These are phyloP conservation scores for Alitta virens DNA, from an alignment of 2,888 invertebrate species.

Conservation along the genomic window DNA sequence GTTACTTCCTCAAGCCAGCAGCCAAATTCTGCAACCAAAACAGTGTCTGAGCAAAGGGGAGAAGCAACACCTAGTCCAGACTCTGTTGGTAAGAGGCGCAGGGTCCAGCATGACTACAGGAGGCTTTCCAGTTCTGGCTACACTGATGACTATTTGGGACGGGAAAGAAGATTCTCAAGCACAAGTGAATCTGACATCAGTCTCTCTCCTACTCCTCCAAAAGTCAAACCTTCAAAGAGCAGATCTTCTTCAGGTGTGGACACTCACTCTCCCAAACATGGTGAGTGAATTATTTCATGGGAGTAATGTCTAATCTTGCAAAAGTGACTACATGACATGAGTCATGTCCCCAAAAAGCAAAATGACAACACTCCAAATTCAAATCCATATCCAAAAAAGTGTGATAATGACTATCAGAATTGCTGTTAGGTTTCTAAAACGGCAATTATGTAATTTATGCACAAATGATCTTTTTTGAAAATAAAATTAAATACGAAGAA, in stretches of 20 bases:
- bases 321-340: too few species aligned
- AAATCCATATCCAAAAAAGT: too few species aligned
- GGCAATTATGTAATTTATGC: too few species aligned
- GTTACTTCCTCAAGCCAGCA: conserved; percentile 1
- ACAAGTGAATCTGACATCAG: conserved; percentile 37
- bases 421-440: too few species aligned
- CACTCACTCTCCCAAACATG: background rate
- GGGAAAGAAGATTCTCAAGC: conserved; percentile 40
- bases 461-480: too few species aligned
- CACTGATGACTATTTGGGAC: conserved; percentile 50
- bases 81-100: conserved; percentile 40
- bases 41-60: background rate
- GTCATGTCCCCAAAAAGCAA: too few species aligned
- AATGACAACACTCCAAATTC: too few species aligned
- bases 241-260: background rate
- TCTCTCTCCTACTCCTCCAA: conserved; percentile 30
- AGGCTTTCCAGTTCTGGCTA: conserved; percentile 54
- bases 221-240: conserved; percentile 22
- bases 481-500: too few species aligned
- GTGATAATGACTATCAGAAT: too few species aligned
- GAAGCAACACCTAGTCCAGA: conserved; percentile 42
- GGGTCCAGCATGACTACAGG: conserved; percentile 54
- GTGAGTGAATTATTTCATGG: background rate
- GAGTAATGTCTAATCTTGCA: too few species aligned
- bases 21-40: conserved; percentile 1